Evolutionary conservation across 2,888 invertebrate species (phyloP).

Genomic region (Euphydryas editha): DNA sequence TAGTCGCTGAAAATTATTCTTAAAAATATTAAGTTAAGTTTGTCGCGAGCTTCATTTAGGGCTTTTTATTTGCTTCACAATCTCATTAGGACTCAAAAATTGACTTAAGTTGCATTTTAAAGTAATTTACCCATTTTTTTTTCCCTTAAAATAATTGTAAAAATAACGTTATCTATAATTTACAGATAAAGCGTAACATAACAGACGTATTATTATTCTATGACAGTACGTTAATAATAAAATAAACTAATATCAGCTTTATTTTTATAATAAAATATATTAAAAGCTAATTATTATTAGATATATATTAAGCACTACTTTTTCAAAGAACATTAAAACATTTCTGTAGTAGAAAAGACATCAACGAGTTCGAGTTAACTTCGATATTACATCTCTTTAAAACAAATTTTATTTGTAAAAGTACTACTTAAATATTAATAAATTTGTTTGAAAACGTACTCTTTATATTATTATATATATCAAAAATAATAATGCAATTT

Average conservation of each 20-base stretch:
- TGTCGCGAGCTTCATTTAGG: too few species aligned
- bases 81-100: not conserved
- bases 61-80: too few species aligned
- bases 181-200: too few species aligned
- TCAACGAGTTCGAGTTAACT: not conserved
- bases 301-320: not conserved
- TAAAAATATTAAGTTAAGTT: too few species aligned
- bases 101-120: not conserved
- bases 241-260: not conserved
- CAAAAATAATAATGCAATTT: not conserved
- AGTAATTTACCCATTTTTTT: not conserved
- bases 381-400: not conserved
- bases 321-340: not conserved
- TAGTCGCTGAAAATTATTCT: not conserved
- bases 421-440: not conserved
- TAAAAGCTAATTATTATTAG: not conserved
- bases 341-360: constrained; percentile 9
- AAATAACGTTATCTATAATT: not conserved
- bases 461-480: not conserved
- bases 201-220: too few species aligned
- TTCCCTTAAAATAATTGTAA: not conserved
- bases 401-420: not conserved
- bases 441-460: not conserved
- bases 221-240: not conserved
- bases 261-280: not conserved